Base-by-base conservation (phyloP, 2,888 invertebrate genomes). In the Therioaphis trifolii region DNA sequence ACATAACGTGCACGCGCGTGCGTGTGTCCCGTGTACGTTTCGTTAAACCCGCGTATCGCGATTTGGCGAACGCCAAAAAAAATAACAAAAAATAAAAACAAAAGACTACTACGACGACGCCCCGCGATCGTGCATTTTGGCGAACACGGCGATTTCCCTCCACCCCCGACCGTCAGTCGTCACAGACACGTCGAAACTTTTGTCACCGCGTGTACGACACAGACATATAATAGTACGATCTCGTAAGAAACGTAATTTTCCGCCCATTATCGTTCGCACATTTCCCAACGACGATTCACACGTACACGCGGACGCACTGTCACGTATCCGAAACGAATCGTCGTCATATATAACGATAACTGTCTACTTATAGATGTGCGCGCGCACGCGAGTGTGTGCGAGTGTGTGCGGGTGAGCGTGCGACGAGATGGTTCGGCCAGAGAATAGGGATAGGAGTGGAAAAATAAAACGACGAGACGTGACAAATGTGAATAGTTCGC, bases 211-310 rank as follows among this genome's bases (percentile, higher is more conserved):
- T 0, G 40, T 18, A 49, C 18, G 0, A 4, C 15, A 9, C 9
- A 46, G 11, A 46, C 46, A 9, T 9, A 3, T 46, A 3, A 9
- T 46, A 46, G 1, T 15, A 11, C 18, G 24, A 21, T 69, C 46
- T 15, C 21, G 9, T 46, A 46, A 66, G 72, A 49, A 52, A 72
- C 35, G 72, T 72, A 7, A 72, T 72, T 52, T 52, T 72, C 72
- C 72, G 29, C n/a, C 72, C 35, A 72, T 72, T 72, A 52, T 29
- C 29, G 52, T 55, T 24, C 2, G 14, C 72, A 72, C 72, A 52
- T 29, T 72, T 27, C 49, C 49, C 4, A 49, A 49, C 52, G 72
- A 35, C 72, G n/a, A 29, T 12, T 49, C 27, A 27, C 18, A 46
- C 9, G 7, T 15, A n/a, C 18, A 52, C n/a, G 21, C 55, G 1